phyloP scores from a whole-genome alignment of 2,888 invertebrate genomes.

The Diaperis boleti region DNA sequence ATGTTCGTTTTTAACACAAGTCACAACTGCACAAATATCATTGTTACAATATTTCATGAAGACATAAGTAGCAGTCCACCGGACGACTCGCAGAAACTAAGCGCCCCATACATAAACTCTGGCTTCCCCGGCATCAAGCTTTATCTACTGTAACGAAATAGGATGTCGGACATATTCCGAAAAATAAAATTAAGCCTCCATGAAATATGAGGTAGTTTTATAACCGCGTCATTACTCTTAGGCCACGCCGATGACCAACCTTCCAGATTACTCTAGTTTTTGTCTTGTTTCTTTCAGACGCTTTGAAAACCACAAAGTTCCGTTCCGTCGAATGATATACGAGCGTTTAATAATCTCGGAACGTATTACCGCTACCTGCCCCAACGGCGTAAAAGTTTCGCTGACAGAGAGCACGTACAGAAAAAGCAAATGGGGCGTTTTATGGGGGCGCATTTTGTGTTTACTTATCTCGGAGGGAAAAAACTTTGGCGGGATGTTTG shows the following conservation, averaged over 20 bases:
- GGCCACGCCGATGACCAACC: constrained; percentile 44
- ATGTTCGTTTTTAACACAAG: no score
- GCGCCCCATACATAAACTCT: constrained; percentile 52
- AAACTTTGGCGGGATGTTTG: no score
- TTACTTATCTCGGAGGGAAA: no score
- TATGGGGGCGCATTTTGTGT: no score
- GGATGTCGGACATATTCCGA: constrained; percentile 59
- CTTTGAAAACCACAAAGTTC: constrained; percentile 8
- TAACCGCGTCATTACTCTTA: constrained; percentile 54
- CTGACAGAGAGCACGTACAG: neutral
- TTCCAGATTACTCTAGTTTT: constrained; percentile 45
- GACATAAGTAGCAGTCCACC: no score
- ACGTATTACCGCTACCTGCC: constrained; percentile 18
- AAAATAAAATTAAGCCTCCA: constrained; percentile 59
- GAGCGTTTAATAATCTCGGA: constrained; percentile 23
- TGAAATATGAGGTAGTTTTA: constrained; percentile 58
- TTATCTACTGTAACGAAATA: constrained; percentile 59
- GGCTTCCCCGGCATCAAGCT: constrained; percentile 52
- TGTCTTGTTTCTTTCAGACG: constrained; percentile 29
- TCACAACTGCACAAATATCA: no score
- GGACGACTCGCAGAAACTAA: constrained; percentile 32
- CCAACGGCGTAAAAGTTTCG: neutral
- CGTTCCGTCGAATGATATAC: constrained; percentile 26
- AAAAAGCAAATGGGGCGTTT: neutral
- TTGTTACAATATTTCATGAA: no score